These are phyloP conservation scores for Masnerella sp. DNA, from an alignment of 2,888 invertebrate species.

Conservation along the genomic window DNA sequence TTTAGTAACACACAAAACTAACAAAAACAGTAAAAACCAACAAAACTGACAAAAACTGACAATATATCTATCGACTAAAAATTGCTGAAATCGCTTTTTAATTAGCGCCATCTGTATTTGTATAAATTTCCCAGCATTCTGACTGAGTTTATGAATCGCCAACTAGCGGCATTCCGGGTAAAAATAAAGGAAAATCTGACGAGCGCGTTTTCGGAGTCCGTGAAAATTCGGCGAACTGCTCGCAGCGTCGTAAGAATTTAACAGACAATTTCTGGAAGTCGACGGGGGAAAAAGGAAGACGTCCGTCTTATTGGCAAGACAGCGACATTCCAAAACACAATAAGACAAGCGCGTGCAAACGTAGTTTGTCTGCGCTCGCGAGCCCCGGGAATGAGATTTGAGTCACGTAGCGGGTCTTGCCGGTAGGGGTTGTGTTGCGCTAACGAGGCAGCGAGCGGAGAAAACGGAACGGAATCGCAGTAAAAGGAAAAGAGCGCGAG, in stretches of 20 bases:
- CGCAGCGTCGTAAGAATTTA: slow-evolving; percentile 16
- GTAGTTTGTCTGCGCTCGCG: slow-evolving; percentile 62
- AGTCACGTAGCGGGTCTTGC: slow-evolving; percentile 73
- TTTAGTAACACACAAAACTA: too few species aligned
- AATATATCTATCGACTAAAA: too few species aligned
- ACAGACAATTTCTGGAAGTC: slow-evolving; percentile 23
- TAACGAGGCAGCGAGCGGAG: slow-evolving; percentile 65
- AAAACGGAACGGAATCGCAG: slow-evolving; percentile 63
- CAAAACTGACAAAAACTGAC: too few species aligned
- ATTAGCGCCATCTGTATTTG: too few species aligned
- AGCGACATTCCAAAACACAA: slow-evolving; percentile 55
- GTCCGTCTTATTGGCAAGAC: slow-evolving; percentile 52
- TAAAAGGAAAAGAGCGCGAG: slow-evolving; percentile 57
- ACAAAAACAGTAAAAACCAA: too few species aligned
- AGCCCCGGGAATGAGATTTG: slow-evolving; percentile 70
- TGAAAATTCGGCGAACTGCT: slow-evolving; percentile 4
- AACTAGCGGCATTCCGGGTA: too few species aligned
- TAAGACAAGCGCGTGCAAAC: slow-evolving; percentile 61
- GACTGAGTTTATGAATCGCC: too few species aligned
- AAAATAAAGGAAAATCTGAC: slow-evolving; percentile 7
- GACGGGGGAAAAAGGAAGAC: slow-evolving; percentile 36
- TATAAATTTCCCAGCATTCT: too few species aligned
- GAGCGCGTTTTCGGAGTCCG: not conserved
- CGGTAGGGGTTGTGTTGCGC: slow-evolving; percentile 66
- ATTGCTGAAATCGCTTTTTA: too few species aligned